Evolutionary conservation across 1,140 invertebrate species (phyloP), one percentile per base, ranked within the genome.

Genomic region (Wiebesia pumilae): DNA sequence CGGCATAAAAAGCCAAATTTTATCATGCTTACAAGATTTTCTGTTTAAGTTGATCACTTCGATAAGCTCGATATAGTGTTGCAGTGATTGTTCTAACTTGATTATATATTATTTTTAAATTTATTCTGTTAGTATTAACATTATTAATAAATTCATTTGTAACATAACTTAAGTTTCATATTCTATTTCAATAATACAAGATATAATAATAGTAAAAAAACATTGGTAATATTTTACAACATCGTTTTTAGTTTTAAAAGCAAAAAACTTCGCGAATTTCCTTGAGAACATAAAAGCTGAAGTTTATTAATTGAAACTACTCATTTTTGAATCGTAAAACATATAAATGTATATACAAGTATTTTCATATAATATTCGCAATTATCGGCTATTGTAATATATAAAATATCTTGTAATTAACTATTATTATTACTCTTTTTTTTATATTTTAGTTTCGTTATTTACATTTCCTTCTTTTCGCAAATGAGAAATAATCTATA

Each of bases 81-180:
- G 67, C 27, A 82, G n/a, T 86, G 80, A 86, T 86, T 86, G 85
- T 86, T 86, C 47, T 86, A 86, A 78, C 21, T 86, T 81, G 21
- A 27, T 81, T 85, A 73, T 43, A 82, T 67, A 35, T 86, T 47
- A 81, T 75, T 81, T 86, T 40, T 86, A 62, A 65, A 62, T 81
- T 21, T 62, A 81, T 75, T 86, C 47, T 54, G 33, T 78, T 86
- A 77, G 7, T 77, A 86, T 54, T 51, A 86, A 75, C 35, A 65
- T 85, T 33, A 67, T 19, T 67, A 69, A 78, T 84, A 75, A 27
- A 30, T 65, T 84, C 38, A 21, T 21, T 43, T 78, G 54, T 84
- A 85, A 80, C 78, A 58, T 40, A 81, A 27, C 24, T 81, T 30
- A 81, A 51, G 30, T 78, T 58, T 54, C 30, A 47, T 78, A 83